A percentile compares a stretch with the other conserved stretches of the same genome.
Evolutionary conservation across 2,888 invertebrate species (phyloP).

Genomic region (Luffia ferchaultella): DNA sequence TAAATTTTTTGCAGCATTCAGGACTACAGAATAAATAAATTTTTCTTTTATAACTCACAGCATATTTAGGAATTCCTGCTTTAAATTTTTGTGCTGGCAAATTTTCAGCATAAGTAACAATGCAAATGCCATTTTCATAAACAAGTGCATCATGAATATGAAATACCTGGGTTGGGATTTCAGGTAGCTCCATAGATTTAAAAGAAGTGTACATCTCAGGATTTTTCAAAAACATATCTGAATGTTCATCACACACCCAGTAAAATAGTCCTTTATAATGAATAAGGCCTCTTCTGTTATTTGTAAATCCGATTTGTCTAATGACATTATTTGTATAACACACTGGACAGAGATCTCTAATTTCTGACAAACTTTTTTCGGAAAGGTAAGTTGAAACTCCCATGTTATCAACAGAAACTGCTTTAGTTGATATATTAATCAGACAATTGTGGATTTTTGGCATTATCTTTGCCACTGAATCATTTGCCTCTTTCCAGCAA

Average conservation of each 20-base stretch:
- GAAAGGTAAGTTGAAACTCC: conserved; percentile 65
- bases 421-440: conserved; percentile 33
- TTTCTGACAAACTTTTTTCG: conserved; percentile 47
- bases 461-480: conserved; percentile 34
- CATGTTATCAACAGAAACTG: conserved; percentile 58
- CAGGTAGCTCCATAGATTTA: conserved; percentile 37
- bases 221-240: conserved; percentile 41
- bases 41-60: conserved; percentile 51
- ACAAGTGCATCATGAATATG: conserved; percentile 60
- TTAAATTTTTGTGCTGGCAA: conserved; percentile 49
- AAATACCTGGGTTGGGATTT: conserved; percentile 53
- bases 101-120: conserved; percentile 67
- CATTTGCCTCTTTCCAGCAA: conserved; percentile 47
- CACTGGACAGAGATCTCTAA: conserved; percentile 65
- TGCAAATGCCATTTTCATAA: conserved; percentile 65
- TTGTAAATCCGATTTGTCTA: conserved; percentile 45
- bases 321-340: conserved; percentile 52
- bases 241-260: conserved; percentile 68
- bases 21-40: conserved; percentile 65
- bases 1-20: conserved; percentile 58
- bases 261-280: conserved; percentile 63
- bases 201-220: conserved; percentile 41
- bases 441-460: conserved; percentile 60
- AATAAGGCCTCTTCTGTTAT: conserved; percentile 62
- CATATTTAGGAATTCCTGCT: conserved; percentile 47